A percentile compares a stretch with the other conserved stretches of the same genome.
phyloP scores from a whole-genome alignment of 2,888 invertebrate genomes.

The Oegoconia quadripuncta region DNA sequence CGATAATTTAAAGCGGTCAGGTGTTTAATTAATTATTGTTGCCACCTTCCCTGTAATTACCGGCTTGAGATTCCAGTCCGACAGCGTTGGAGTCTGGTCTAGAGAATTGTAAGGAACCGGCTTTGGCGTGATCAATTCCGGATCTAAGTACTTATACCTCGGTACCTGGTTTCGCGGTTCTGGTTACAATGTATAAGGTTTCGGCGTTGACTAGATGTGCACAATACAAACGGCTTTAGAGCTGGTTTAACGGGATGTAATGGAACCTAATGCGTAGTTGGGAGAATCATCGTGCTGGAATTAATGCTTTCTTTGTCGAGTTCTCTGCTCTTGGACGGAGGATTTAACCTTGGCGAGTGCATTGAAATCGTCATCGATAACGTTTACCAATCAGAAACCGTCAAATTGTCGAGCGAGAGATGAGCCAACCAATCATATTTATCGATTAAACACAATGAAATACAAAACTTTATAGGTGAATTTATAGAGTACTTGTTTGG shows the following conservation, averaged over 20 bases:
- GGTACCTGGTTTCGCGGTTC: constrained; percentile 29
- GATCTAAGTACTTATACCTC: constrained; percentile 29
- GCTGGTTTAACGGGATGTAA: constrained; percentile 50
- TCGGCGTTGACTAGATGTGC: constrained; percentile 43
- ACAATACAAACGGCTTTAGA: constrained; percentile 45
- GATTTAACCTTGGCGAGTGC: no score
- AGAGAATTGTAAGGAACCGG: constrained; percentile 31
- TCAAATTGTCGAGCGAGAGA: no score
- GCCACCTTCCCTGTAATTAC: constrained; percentile 37
- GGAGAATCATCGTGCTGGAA: background rate
- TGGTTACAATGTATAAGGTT: constrained; percentile 60
- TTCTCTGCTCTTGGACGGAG: no score
- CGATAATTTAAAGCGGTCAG: constrained; percentile 39
- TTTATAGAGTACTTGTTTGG: no score
- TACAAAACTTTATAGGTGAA: no score
- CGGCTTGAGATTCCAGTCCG: constrained; percentile 29
- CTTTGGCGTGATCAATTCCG: constrained; percentile 42
- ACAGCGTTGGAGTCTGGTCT: constrained; percentile 28
- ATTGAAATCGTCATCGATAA: no score
- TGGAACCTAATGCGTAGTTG: constrained; percentile 28
- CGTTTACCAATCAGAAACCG: no score
- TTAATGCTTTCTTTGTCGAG: background rate
- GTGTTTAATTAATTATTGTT: constrained; percentile 52
- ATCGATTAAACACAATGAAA: no score
- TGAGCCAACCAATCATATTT: no score